Percentiles rank a stretch among this genome's conserved stretches.
Evolutionary conservation across 2,888 invertebrate species (phyloP).

Genomic region (Eupsilia transversa): DNA sequence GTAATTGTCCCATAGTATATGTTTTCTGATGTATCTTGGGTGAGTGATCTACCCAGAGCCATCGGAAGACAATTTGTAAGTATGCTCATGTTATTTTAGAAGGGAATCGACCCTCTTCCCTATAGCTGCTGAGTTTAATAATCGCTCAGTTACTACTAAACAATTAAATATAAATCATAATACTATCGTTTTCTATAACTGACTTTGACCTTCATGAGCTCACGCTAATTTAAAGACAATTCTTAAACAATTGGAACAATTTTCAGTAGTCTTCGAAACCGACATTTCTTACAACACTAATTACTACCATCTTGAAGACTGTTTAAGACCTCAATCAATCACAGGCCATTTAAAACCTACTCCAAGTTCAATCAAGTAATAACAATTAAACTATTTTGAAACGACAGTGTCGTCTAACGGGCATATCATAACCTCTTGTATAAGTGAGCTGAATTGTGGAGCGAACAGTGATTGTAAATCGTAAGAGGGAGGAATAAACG

Average conservation of each 20-base stretch:
- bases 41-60: not conserved
- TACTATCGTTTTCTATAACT: not conserved
- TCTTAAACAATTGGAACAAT: not conserved
- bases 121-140: not conserved
- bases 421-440: constrained; percentile 33
- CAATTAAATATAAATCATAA: not conserved
- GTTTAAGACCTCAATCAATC: constrained; percentile 47
- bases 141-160: not conserved
- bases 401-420: constrained; percentile 37
- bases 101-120: not conserved
- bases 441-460: constrained; percentile 10
- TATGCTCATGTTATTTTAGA: not conserved
- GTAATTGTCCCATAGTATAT: not conserved
- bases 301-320: constrained; percentile 25
- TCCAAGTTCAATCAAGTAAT: constrained; percentile 47
- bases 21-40: not conserved
- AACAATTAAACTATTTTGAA: constrained; percentile 43
- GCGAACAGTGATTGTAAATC: constrained; percentile 32
- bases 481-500: constrained; percentile 41
- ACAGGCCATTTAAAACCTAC: constrained; percentile 35
- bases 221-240: not conserved
- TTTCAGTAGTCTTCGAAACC: not conserved
- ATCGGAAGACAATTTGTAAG: not conserved
- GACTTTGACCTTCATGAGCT: not conserved
- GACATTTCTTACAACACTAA: constrained; percentile 29